Percentiles rank a stretch among this genome's conserved stretches.
phyloP scores from a whole-genome alignment of 1,140 invertebrate genomes.

The Cotesia glomerata region DNA sequence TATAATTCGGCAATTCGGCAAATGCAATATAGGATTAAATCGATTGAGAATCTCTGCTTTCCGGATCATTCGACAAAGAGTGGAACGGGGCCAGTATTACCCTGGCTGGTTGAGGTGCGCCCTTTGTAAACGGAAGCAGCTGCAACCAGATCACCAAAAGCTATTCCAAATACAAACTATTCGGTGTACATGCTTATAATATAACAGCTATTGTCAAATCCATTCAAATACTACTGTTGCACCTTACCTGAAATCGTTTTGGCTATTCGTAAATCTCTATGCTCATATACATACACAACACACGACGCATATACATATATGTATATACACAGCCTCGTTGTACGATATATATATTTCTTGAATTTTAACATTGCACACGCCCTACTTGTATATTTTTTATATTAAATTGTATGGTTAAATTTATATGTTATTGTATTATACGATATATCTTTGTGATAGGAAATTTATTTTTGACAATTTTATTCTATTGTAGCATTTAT shows the following conservation, averaged over 20 bases:
- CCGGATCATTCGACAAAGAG: slow-evolving; percentile 29
- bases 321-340: too few species aligned
- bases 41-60: slow-evolving; percentile 30
- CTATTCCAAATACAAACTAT: slow-evolving; percentile 29
- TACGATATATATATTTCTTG: too few species aligned
- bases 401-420: too few species aligned
- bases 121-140: slow-evolving; percentile 32
- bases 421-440: too few species aligned
- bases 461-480: too few species aligned
- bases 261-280: not conserved
- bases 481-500: too few species aligned
- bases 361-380: too few species aligned
- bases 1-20: not conserved
- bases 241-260: slow-evolving; percentile 21
- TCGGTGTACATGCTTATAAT: slow-evolving; percentile 17
- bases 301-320: too few species aligned
- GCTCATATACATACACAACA: not conserved
- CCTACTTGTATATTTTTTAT: too few species aligned
- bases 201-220: slow-evolving; percentile 17
- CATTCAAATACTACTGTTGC: slow-evolving; percentile 24
- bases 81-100: slow-evolving; percentile 22
- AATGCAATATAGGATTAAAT: not conserved
- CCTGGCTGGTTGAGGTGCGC: slow-evolving; percentile 20
- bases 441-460: too few species aligned
- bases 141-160: slow-evolving; percentile 23